A percentile compares a stretch with the other conserved stretches of the same genome.
Conservation (phyloP, 2,113 vertebrate genomes). For the Crypturellus undulatus region DNA sequence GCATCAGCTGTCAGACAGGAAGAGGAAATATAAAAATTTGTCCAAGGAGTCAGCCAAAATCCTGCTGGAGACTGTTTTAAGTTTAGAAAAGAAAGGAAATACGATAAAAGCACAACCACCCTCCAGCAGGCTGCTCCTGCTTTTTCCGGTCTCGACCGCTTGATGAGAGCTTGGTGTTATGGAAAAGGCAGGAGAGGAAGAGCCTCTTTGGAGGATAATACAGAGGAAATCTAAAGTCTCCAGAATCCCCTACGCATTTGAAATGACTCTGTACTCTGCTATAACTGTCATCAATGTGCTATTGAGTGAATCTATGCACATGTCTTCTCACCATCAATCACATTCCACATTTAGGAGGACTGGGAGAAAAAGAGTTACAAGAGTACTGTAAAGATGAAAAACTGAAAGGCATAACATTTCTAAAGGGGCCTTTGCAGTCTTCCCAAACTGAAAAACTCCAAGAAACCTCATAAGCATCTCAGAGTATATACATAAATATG, state of each 20-base stretch:
- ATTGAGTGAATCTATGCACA: slow-evolving; percentile 34
- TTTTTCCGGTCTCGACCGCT: background rate
- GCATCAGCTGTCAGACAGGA: background rate
- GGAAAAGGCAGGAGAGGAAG: background rate
- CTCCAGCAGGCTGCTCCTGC: background rate
- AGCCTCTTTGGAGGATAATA: background rate
- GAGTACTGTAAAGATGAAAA: too few species aligned
- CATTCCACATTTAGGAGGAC: background rate
- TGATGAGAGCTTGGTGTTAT: background rate
- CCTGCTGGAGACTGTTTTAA: background rate
- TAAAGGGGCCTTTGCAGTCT: background rate
- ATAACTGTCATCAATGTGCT: slow-evolving; percentile 33
- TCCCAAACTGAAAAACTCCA: background rate
- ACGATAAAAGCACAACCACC: background rate
- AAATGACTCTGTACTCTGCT: slow-evolving; percentile 19
- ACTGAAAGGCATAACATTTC: background rate
- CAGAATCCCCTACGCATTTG: background rate
- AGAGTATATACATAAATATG: background rate
- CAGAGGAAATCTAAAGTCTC: background rate
- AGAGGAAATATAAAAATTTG: background rate
- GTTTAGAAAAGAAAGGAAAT: background rate
- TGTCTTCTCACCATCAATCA: slow-evolving; percentile 28
- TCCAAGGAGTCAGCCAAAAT: background rate
- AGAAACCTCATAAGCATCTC: background rate
- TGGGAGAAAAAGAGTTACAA: background rate